These are phyloP conservation scores for Lysiphlebus fabarum DNA, from an alignment of 1,140 invertebrate genomes.

Conservation along the genomic window DNA sequence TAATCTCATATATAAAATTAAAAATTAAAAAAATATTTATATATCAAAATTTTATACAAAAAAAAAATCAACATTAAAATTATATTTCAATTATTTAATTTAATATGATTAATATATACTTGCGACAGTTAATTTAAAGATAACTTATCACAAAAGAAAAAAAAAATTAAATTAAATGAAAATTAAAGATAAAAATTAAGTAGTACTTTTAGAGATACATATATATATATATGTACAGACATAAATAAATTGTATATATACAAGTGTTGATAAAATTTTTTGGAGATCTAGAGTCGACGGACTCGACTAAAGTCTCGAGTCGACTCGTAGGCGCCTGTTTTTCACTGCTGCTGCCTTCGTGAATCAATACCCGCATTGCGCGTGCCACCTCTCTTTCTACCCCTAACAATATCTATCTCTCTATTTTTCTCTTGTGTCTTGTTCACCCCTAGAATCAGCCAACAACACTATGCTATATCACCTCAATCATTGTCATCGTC, in stretches of 20 bases:
- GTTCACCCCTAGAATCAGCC: slow-evolving; percentile 28
- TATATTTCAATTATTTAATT: no score
- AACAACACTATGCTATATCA: slow-evolving; percentile 1
- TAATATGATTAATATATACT: no score
- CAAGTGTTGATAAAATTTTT: slow-evolving; percentile 21
- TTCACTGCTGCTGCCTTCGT: slow-evolving; percentile 40
- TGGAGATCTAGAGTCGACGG: slow-evolving; percentile 44
- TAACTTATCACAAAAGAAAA: not conserved
- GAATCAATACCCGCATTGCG: slow-evolving; percentile 58
- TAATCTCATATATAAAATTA: no score
- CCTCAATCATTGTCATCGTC: slow-evolving; percentile 15
- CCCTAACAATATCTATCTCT: slow-evolving; percentile 30
- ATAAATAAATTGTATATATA: slow-evolving; percentile 20
- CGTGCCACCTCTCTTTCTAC: slow-evolving; percentile 49
- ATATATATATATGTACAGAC: slow-evolving; percentile 2
- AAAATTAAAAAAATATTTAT: no score
- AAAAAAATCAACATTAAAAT: no score
- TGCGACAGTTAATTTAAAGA: no score
- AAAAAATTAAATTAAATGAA: not conserved
- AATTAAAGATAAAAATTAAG: slow-evolving; percentile 17
- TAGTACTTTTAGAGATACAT: no score
- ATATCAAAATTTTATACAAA: no score
- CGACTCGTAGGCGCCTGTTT: slow-evolving; percentile 46
- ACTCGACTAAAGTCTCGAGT: slow-evolving; percentile 41
- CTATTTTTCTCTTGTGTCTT: slow-evolving; percentile 43